Evolutionary conservation across 1,140 invertebrate genomes (phyloP).

Genomic region (Pygmarrhopalites habei): DNA sequence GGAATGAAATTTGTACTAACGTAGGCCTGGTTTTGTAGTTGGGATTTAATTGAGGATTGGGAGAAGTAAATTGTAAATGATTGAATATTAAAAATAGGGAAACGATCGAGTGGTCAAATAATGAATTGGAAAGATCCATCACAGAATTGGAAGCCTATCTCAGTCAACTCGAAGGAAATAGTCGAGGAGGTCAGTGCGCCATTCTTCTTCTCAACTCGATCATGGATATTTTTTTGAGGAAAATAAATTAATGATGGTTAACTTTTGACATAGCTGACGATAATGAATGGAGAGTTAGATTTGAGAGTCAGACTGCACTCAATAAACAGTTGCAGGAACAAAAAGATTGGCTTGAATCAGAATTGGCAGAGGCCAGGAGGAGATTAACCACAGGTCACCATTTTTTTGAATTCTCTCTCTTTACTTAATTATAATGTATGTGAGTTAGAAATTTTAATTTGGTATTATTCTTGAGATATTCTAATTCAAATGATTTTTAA

Average conservation of each 20-base stretch:
- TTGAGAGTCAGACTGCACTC: slow-evolving; percentile 35
- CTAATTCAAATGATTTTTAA: no score
- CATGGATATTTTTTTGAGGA: no score
- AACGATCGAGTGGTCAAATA: slow-evolving; percentile 39
- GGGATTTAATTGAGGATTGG: no score
- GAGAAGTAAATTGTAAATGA: neutral
- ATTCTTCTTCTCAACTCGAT: no score
- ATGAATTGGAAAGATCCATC: slow-evolving; percentile 38
- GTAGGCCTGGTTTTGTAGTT: no score
- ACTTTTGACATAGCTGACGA: slow-evolving; percentile 36
- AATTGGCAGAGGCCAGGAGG: slow-evolving; percentile 35
- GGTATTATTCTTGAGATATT: no score
- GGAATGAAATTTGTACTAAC: neutral
- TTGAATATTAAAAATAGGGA: slow-evolving; percentile 22
- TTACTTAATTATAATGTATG: no score
- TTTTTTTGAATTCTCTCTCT: neutral
- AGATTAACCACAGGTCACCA: slow-evolving; percentile 34
- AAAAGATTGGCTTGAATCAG: slow-evolving; percentile 39
- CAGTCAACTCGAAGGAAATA: slow-evolving; percentile 34
- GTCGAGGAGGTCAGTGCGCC: slow-evolving; percentile 30
- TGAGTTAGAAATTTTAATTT: no score
- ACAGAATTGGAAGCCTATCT: slow-evolving; percentile 36
- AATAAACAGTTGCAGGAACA: slow-evolving; percentile 40
- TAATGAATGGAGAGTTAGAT: slow-evolving; percentile 40
- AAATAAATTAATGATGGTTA: no score